Base-by-base conservation (phyloP, 1,140 invertebrate species). In the Solen grandis region DNA sequence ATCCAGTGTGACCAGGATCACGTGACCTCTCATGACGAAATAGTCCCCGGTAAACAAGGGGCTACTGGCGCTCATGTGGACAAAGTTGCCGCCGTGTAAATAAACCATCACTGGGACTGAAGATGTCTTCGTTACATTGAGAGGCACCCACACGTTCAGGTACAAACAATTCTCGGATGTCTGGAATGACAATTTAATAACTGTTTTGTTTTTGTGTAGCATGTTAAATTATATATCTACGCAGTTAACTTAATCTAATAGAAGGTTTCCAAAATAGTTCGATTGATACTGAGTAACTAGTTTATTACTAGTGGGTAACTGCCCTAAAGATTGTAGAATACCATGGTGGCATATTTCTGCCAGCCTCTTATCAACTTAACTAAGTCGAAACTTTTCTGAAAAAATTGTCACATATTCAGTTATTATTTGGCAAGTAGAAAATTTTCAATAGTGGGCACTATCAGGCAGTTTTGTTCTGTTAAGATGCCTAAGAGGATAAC, bases 1-100 rank as follows among this genome's bases (percentile, higher is more conserved):
- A 82, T 94, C 94, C 8, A 94, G 88, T 14, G 91, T 93, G 19
- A 94, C 92, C 0, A 93, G 87, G 22, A 94, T 89, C 4, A 94
- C 87, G 62, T 93, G 88, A 27, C 90, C 82, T 65, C 90, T 89
- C 22, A 82, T 79, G 4, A 88, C 86, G 35, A 93, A 73, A 25
- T 85, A 77, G 54, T 90, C 86, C 13, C 90, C 92, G 33, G 88
- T 82, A 29, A 76, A 90, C 10, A 89, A 90, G 8, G 75, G 75
- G 36, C 79, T 81, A n/a, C 46, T 62, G 1, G 69, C 81, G n/a
- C 83, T 82, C 70, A 88, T 83, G 63, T 81, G 81, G n/a, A 81
- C 80, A 68, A 88, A 89, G 66, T 86, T 85, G 5, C 88, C 88
- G 1, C 88, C 88, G 70, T 89, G 87, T n/a, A 89, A 85, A 76